Base-by-base conservation (phyloP, 2,797 vertebrate genomes). In the Bucorvus abyssinicus region DNA sequence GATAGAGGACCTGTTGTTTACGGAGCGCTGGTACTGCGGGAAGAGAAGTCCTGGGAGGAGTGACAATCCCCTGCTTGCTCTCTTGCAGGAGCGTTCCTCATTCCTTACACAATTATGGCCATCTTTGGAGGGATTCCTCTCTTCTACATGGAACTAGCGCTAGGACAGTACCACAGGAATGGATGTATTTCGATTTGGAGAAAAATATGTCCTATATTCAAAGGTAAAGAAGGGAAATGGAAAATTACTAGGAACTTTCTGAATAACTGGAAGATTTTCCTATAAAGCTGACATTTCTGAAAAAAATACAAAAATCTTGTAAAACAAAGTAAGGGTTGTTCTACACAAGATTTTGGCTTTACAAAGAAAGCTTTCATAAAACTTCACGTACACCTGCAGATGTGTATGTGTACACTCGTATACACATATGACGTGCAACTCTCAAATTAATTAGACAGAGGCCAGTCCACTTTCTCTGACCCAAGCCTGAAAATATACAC, bases 181-280 rank as follows among this genome's bases (percentile, higher is more conserved):
- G 99, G 99, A 71, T 99, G 99, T 89, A 99, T 99, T 97, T 99
- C 99, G 55, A 98, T 99, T 87, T 99, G 99, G 99, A 99, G 98
- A 89, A 98, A 99, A 98, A 98, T 99, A 97, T 99, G 99, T 96
- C 99, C 99, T 40, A 99, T 99, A 95, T 99, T 99, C 98, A 99
- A 99, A 98, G 99, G 99, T 99, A 98, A 92, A 45, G 45, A 63
- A 45, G 22, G 56, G 61, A 89, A 82, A 49, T 18, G 21, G 64
- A 75, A 61, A 50, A 40, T 53, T 18, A 40, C 17, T 24, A n/a
- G 20, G 16, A 32, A 52, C 45, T 89, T 70, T 50, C 27, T 64
- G 47, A 92, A 12, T 50, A 60, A 38, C 34, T 56, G 50, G 14
- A 45, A 70, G 47, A 44, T 50, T 23, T 75, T 87, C 9, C 38